These are phyloP conservation scores for Drosophila mayaguana DNA, from an alignment of 2,888 invertebrate species.

Conservation along the genomic window DNA sequence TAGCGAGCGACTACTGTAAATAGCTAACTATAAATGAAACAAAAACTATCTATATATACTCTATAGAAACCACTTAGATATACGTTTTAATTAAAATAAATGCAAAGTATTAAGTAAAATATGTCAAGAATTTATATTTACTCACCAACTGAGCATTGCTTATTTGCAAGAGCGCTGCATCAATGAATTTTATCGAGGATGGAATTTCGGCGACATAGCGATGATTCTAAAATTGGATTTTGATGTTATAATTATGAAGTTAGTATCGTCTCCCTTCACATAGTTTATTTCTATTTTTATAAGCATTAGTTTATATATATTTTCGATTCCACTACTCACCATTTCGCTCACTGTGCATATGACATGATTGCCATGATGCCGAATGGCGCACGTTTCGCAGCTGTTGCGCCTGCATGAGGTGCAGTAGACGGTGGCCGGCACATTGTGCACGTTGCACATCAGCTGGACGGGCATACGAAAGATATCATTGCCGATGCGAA, in stretches of 20 bases:
- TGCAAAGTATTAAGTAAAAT: constrained; percentile 63
- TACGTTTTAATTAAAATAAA: constrained; percentile 53
- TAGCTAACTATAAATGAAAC: constrained; percentile 64
- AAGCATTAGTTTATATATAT: neutral
- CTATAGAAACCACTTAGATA: constrained; percentile 44
- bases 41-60: constrained; percentile 39
- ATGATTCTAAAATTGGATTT: constrained; percentile 45
- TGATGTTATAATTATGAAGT: too few species aligned
- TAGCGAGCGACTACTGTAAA: constrained; percentile 75
- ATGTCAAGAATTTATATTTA: neutral
- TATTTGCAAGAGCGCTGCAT: constrained; percentile 40
- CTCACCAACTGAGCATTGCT: constrained; percentile 54
- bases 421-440: constrained; percentile 64
- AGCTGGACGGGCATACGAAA: constrained; percentile 48
- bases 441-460: constrained; percentile 64
- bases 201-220: constrained; percentile 42
- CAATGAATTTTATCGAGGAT: constrained; percentile 25
- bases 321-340: constrained; percentile 22
- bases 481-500: constrained; percentile 37
- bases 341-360: constrained; percentile 15
- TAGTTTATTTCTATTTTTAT: neutral
- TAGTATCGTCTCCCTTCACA: neutral
- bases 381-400: constrained; percentile 64
- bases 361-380: constrained; percentile 63
- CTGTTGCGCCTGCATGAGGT: constrained; percentile 11